Evolutionary conservation across 2,797 vertebrate genomes (phyloP).

Genomic region (Anomalospiza imberbis): DNA sequence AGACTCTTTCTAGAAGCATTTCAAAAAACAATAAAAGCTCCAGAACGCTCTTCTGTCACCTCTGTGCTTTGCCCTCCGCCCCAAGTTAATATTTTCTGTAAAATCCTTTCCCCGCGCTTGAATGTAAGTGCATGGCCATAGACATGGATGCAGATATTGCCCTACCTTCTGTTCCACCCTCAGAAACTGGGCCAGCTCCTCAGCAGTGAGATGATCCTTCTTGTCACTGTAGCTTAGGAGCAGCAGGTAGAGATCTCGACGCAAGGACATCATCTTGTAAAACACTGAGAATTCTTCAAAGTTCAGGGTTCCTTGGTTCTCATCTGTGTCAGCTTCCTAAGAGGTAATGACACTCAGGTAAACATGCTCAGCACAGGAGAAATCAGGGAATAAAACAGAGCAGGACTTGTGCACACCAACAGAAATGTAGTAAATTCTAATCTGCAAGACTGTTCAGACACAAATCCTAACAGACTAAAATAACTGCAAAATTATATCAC

Average conservation of each 20-base stretch:
- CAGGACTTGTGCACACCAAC: neutral
- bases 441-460: neutral
- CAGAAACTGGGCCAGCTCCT: constrained; percentile 90
- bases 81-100: neutral
- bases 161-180: constrained; percentile 89
- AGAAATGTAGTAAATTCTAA: neutral
- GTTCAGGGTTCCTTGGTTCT: constrained; percentile 93
- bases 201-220: constrained; percentile 91
- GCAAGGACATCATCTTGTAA: constrained; percentile 98
- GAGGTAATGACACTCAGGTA: neutral
- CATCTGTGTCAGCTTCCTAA: constrained; percentile 97
- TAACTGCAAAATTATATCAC: neutral
- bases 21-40: neutral
- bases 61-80: neutral
- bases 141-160: neutral
- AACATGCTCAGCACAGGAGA: neutral
- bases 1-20: neutral
- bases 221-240: constrained; percentile 93
- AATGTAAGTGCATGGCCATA: neutral
- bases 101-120: neutral
- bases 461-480: neutral
- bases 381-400: neutral
- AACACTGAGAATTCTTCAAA: constrained; percentile 98
- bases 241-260: constrained; percentile 91
- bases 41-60: neutral